These are phyloP conservation scores for Bilobella aurantiaca DNA, from an alignment of 1,140 invertebrate species.

Conservation along the genomic window DNA sequence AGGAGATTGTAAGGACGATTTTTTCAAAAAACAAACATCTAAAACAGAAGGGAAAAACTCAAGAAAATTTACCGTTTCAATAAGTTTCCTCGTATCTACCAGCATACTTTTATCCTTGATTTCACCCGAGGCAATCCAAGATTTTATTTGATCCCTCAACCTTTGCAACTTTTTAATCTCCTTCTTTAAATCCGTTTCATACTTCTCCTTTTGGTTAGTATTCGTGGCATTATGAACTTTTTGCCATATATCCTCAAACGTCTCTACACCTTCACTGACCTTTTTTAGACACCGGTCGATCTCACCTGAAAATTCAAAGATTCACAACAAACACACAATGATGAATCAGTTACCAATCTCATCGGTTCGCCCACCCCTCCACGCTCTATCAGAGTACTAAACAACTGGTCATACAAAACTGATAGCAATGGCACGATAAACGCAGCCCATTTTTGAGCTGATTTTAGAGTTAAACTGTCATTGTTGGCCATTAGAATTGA, in stretches of 20 bases:
- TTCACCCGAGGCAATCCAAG: slow-evolving; percentile 97
- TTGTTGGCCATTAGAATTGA: no score
- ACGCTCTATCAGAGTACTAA: no score
- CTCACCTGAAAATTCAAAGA: slow-evolving; percentile 85
- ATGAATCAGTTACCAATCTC: background rate
- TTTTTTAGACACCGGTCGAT: slow-evolving; percentile 99
- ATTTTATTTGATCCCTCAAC: slow-evolving; percentile 99
- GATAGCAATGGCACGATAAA: no score
- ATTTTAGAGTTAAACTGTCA: no score
- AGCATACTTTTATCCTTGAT: slow-evolving; percentile 98
- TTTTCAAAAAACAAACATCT: no score
- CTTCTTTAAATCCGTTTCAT: slow-evolving; percentile 99
- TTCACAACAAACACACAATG: background rate
- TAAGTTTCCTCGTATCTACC: slow-evolving; percentile 90
- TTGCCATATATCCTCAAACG: slow-evolving; percentile 98
- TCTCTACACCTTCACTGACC: slow-evolving; percentile 95
- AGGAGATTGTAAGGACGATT: no score
- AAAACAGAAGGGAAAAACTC: no score
- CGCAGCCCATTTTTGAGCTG: no score
- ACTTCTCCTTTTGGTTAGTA: slow-evolving; percentile 99
- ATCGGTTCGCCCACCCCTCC: no score
- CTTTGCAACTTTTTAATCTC: slow-evolving; percentile 99
- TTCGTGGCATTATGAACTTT: slow-evolving; percentile 98
- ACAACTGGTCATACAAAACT: no score
- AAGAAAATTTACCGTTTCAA: slow-evolving; percentile 76